Evolutionary conservation across 2,113 vertebrate genomes (phyloP).

Genomic region (Menidia beryllina): DNA sequence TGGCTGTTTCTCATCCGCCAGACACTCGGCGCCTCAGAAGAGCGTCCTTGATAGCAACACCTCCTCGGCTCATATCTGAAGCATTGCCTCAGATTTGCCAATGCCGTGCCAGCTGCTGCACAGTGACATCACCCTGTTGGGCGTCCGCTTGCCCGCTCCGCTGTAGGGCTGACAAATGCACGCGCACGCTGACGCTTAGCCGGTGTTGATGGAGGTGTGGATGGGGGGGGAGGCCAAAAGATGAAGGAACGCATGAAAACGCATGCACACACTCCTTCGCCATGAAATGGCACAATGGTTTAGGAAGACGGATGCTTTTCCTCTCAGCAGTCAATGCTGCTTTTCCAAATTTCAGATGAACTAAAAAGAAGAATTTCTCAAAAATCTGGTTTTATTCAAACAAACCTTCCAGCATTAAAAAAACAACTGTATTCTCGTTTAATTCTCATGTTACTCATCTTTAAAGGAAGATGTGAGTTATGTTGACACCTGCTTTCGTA

Average conservation of each 20-base stretch:
- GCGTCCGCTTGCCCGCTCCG: constrained; percentile 13
- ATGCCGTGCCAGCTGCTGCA: constrained; percentile 46
- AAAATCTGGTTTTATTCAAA: too few relatives aligned
- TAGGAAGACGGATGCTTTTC: constrained; percentile 29
- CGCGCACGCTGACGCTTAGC: background rate
- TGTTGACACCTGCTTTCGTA: background rate
- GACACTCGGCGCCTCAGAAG: constrained; percentile 63
- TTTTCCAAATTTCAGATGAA: too few relatives aligned
- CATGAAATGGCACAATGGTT: constrained; percentile 37
- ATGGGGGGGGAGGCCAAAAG: constrained; percentile 22
- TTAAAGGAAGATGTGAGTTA: constrained; percentile 15
- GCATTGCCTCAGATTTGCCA: constrained; percentile 57
- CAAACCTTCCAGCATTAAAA: too few relatives aligned
- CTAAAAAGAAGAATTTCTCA: too few relatives aligned
- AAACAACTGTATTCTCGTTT: constrained; percentile 11
- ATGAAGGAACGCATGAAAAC: constrained; percentile 1
- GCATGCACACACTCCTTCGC: constrained; percentile 5
- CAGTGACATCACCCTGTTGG: constrained; percentile 61
- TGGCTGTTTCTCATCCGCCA: constrained; percentile 46
- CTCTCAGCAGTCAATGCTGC: too few relatives aligned
- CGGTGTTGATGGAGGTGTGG: background rate
- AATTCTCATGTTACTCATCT: background rate
- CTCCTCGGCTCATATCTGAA: constrained; percentile 64
- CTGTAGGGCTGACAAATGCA: constrained; percentile 16
- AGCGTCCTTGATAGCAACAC: constrained; percentile 68